Conservation (phyloP, 2,113 vertebrate genomes). For the Chlamydotis undulata region DNA sequence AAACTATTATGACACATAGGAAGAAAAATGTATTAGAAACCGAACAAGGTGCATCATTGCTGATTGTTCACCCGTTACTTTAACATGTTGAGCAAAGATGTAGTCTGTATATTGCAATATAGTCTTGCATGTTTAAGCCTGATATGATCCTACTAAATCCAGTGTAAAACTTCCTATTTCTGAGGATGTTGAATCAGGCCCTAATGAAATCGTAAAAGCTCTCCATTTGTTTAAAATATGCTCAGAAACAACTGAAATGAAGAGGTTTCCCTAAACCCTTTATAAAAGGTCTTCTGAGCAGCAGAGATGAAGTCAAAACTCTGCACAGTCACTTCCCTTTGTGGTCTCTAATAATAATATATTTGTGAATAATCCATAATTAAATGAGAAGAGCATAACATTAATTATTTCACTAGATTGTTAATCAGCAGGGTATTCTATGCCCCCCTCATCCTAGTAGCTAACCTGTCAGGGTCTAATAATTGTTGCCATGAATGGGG, state of each 20-base stretch:
- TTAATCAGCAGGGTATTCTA: slow-evolving; percentile 79
- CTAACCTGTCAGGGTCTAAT: slow-evolving; percentile 80
- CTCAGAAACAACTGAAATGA: background rate
- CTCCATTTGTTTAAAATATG: background rate
- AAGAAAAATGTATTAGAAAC: background rate
- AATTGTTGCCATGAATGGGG: slow-evolving; percentile 76
- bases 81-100: rapidly evolving
- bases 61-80: background rate
- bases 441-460: slow-evolving; percentile 49
- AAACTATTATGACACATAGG: background rate
- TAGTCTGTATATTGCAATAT: background rate
- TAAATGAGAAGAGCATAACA: slow-evolving; percentile 78
- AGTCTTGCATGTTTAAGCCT: background rate
- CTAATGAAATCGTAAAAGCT: background rate
- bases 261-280: background rate
- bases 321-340: slow-evolving; percentile 54
- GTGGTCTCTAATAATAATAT: slow-evolving; percentile 70
- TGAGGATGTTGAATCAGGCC: background rate
- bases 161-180: background rate
- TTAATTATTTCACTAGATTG: slow-evolving; percentile 82
- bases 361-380: slow-evolving; percentile 80
- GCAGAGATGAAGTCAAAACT: slow-evolving; percentile 2
- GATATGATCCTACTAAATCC: background rate
- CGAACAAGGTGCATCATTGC: background rate
- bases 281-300: background rate